phyloP scores from a whole-genome alignment of 2,797 vertebrate species.

The Coregonus sp. region DNA sequence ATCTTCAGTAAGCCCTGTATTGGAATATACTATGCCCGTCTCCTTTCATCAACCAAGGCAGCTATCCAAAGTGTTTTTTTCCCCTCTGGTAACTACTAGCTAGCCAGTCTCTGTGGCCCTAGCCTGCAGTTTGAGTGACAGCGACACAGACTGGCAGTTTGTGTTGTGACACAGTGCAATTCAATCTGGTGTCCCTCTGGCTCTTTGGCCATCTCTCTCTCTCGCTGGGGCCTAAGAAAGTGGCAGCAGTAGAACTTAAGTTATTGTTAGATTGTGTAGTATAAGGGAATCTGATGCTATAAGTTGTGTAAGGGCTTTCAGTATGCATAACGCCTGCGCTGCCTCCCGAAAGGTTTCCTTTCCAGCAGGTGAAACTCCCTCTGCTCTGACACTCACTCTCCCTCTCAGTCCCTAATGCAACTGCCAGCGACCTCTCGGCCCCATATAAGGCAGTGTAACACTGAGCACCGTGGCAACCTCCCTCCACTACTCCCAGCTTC shows the following conservation, averaged over 20 bases:
- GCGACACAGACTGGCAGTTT: not conserved
- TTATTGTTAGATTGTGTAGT: not conserved
- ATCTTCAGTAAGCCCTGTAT: too few relatives aligned
- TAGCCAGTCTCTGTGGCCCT: not conserved
- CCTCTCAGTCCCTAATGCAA: not conserved
- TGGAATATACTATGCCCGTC: not conserved
- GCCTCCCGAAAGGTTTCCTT: constrained; percentile 32
- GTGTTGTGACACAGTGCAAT: too few relatives aligned
- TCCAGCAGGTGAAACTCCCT: constrained; percentile 46
- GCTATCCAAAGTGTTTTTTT: not conserved
- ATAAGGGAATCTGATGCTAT: not conserved
- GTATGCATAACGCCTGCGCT: not conserved
- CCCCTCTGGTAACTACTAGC: not conserved
- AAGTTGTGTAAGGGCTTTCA: not conserved
- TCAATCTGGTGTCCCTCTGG: not conserved
- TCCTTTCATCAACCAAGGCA: not conserved
- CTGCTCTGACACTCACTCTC: not conserved
- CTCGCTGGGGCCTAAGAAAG: not conserved
- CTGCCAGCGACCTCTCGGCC: constrained; percentile 32
- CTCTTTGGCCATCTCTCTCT: not conserved
- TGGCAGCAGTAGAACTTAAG: not conserved
- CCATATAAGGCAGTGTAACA: constrained; percentile 69
- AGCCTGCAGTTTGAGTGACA: not conserved
- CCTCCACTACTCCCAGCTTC: constrained; percentile 13
- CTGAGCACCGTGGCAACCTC: constrained; percentile 26